Evolutionary conservation across 1,140 invertebrate species (phyloP), one percentile per base, ranked within the genome.

Genomic region (Bombus confusus): DNA sequence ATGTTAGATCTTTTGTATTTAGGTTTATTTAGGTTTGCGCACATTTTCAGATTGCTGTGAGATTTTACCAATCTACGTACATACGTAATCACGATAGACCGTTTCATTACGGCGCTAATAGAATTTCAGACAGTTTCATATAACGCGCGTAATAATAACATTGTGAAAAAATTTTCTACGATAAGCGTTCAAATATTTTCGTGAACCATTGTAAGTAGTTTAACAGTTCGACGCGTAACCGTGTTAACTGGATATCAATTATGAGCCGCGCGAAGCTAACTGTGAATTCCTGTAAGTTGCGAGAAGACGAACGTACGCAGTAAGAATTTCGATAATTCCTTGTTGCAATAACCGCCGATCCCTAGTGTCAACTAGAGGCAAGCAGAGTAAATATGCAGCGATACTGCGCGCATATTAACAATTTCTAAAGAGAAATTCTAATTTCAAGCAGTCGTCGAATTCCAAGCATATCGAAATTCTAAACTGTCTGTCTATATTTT

Each of bases 261-360:
- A 71, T n/a, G 28, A 37, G 2, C 5, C 13, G 34, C 22, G 6
- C 9, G 3, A 25, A 69, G 34, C 39, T 71, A 41, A 71, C 69
- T 71, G 69, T 41, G 39, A 71, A 41, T 41, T n/a, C 39, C 37
- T 25, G 37, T 9, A 39, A 37, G 18, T 39, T 39, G 9, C 37
- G 3, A 25, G 13, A 5, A 34, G 41, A 10, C n/a, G n/a, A 74
- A 34, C 28, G 3, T 28, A 47, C 72, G 41, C 15, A 41, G 9
- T 5, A 59, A 15, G 74, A 76, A 59, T 76, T 28, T 59, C 47
- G 74, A 37, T 76, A 76, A 76, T 59, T 59, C 31, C 2, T 43
- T 31, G 41, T 31, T 31, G 1, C 18, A 41, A 73, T 28, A 28
- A 31, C 28, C 47, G 18, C 8, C 37, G 34, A n/a, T 57, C 3